These are phyloP conservation scores for Sebastes vulpes DNA, from an alignment of 2,797 vertebrate species.

Conservation along the genomic window DNA sequence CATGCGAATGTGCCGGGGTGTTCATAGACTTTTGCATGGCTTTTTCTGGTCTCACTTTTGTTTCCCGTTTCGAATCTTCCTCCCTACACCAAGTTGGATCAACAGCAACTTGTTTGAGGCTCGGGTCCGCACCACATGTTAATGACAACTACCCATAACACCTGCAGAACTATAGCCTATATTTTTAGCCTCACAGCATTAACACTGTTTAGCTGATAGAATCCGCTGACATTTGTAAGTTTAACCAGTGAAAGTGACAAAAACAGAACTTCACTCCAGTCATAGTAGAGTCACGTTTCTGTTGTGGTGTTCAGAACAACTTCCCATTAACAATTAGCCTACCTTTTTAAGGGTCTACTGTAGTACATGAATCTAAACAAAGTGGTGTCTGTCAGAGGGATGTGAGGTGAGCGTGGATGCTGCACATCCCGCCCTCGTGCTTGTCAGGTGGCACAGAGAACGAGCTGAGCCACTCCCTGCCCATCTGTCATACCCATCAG, in stretches of 20 bases:
- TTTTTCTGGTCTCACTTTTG: not conserved
- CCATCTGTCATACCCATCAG: conserved; percentile 60
- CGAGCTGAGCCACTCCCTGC: conserved; percentile 27
- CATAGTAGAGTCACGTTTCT: not conserved
- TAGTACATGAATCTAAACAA: conserved; percentile 3
- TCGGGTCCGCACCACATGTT: not conserved
- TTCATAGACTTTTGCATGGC: not conserved
- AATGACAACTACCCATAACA: not conserved
- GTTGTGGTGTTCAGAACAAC: not conserved
- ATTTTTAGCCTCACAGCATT: not conserved
- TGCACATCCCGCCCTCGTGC: not conserved
- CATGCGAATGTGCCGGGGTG: not conserved
- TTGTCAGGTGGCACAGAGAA: conserved; percentile 40
- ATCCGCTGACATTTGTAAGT: not conserved
- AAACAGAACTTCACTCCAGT: not conserved
- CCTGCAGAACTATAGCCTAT: too few species aligned
- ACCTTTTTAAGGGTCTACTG: not conserved
- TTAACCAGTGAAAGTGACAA: not conserved
- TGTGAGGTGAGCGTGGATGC: not conserved
- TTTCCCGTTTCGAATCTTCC: not conserved
- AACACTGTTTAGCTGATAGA: not conserved
- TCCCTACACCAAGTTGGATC: not conserved
- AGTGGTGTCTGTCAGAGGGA: conserved; percentile 1
- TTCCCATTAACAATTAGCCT: not conserved
- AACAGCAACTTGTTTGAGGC: not conserved